Percentiles rank a stretch among this genome's conserved stretches.
phyloP scores from a whole-genome alignment of 2,888 invertebrate genomes.

The Trisateles emortualis region DNA sequence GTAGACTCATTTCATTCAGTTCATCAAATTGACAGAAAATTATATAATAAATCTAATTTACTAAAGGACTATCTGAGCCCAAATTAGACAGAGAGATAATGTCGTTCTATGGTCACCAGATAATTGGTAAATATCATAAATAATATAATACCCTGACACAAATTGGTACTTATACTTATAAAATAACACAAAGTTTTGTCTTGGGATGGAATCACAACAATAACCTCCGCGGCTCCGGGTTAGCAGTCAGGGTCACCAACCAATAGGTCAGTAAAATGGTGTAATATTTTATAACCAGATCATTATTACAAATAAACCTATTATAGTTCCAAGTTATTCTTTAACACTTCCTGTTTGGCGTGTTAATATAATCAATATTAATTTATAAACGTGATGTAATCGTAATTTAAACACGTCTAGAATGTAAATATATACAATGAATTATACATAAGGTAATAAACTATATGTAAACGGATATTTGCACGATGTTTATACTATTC shows the following conservation, averaged over 20 bases:
- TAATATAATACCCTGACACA: too few relatives aligned
- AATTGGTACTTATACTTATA: too few relatives aligned
- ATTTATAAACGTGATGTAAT: conserved; percentile 11
- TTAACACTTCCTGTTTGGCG: conserved; percentile 37
- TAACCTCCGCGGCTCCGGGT: too few relatives aligned
- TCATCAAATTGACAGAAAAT: background rate
- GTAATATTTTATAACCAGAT: conserved; percentile 1
- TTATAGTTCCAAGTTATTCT: conserved; percentile 20
- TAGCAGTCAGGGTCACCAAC: too few relatives aligned
- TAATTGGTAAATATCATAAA: too few relatives aligned
- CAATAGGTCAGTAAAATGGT: too few relatives aligned
- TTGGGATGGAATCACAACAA: too few relatives aligned
- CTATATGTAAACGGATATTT: conserved; percentile 13
- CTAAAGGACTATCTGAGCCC: too few relatives aligned
- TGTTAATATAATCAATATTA: conserved; percentile 16
- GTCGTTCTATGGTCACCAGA: too few relatives aligned
- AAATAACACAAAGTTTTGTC: too few relatives aligned
- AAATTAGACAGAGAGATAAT: too few relatives aligned
- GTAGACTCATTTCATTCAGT: background rate
- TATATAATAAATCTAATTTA: too few relatives aligned
- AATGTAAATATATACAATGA: conserved; percentile 35
- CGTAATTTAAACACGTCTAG: conserved; percentile 13
- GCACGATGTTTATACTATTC: conserved; percentile 6
- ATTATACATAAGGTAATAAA: conserved; percentile 29
- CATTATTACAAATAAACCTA: background rate